Evolutionary conservation across 1,140 invertebrate species (phyloP).

Genomic region (Phocides pigmalion): DNA sequence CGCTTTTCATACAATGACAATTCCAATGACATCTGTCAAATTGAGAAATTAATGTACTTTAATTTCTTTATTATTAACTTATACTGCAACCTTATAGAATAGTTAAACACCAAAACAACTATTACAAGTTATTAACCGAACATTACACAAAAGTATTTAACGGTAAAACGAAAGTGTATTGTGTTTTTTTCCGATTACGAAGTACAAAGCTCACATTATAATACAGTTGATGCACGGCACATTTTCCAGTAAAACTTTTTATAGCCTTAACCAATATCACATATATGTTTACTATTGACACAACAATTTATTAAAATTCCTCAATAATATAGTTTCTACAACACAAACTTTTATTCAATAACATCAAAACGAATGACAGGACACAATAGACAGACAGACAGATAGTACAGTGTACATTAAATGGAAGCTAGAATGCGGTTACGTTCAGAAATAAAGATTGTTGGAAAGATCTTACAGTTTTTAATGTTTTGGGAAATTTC

Average conservation of each 20-base stretch:
- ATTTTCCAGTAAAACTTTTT: conserved; percentile 45
- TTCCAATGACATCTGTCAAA: conserved; percentile 73
- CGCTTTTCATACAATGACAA: conserved; percentile 62
- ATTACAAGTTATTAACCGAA: conserved; percentile 18
- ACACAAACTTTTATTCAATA: conserved; percentile 79
- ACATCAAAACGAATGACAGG: conserved; percentile 82
- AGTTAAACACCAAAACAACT: conserved; percentile 15
- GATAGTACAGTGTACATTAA: conserved; percentile 75
- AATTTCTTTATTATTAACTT: conserved; percentile 30
- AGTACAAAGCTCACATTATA: conserved; percentile 57
- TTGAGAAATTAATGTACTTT: conserved; percentile 39
- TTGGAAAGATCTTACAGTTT: no score
- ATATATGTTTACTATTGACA: conserved; percentile 35
- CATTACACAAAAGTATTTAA: conserved; percentile 16
- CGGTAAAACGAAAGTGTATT: conserved; percentile 11
- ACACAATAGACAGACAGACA: conserved; percentile 42
- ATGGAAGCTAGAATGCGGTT: conserved; percentile 65
- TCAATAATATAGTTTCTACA: conserved; percentile 48
- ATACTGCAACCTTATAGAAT: conserved; percentile 2
- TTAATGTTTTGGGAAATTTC: no score
- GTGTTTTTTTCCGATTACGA: conserved; percentile 43
- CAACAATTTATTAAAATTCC: conserved; percentile 42
- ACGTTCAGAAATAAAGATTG: conserved; percentile 50
- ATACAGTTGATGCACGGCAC: conserved; percentile 41
- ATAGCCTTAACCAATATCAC: conserved; percentile 42